phyloP scores from a whole-genome alignment of 2,888 invertebrate species.

The Phytoseiulus persimilis region DNA sequence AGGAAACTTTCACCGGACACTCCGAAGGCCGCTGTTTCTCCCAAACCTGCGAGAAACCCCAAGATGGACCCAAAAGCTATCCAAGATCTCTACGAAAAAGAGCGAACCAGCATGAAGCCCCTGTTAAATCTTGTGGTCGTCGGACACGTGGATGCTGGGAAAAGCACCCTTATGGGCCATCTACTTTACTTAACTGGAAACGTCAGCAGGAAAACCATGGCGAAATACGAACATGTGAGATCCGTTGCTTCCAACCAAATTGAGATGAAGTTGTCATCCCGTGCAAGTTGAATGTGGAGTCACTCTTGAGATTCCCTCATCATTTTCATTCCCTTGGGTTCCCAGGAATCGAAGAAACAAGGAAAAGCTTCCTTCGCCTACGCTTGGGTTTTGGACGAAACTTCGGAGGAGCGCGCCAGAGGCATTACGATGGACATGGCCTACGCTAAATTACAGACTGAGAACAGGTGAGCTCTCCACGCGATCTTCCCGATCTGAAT shows the following conservation, averaged over 20 bases:
- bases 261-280: not conserved
- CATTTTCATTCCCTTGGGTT: not conserved
- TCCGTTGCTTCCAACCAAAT: not conserved
- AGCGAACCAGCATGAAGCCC: constrained; percentile 61
- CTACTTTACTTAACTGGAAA: constrained; percentile 71
- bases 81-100: constrained; percentile 18
- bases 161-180: constrained; percentile 94
- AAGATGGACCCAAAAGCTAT: not conserved
- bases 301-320: not conserved
- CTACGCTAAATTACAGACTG: constrained; percentile 80
- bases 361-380: constrained; percentile 97
- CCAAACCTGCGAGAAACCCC: not conserved
- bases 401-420: constrained; percentile 86
- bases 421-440: constrained; percentile 99
- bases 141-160: constrained; percentile 94
- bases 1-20: not conserved
- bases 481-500: too few species aligned
- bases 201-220: constrained; percentile 76
- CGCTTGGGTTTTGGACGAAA: constrained; percentile 98
- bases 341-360: constrained; percentile 79
- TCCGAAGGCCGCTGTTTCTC: constrained; percentile 33
- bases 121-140: constrained; percentile 83
- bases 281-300: not conserved
- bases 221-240: constrained; percentile 70
- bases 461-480: constrained; percentile 65